Evolutionary conservation across 2,797 vertebrate species (phyloP), one percentile per base, ranked within the genome.

Genomic region (Sparus aurata): DNA sequence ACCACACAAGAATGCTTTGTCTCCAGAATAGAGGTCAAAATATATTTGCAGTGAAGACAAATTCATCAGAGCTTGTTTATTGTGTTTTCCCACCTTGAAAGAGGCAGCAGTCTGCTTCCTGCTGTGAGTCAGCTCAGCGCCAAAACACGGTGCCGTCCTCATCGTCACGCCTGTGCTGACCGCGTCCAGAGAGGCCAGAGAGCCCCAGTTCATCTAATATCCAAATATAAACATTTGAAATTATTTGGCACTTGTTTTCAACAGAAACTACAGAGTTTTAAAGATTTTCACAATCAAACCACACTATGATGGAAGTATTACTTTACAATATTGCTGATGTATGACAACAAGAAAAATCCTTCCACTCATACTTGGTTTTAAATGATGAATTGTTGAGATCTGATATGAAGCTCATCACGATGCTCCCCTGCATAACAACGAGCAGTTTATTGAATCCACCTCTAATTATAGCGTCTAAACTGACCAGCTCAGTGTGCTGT

Each of bases 401-500:
- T 27, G 17, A 49, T 43, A 41, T 38, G 57, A 8, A 72, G 59
- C 83, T 73, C 22, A 69, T 74, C 8, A 41, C 45, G 60, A 66
- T 46, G 34, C 63, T 77, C 30, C 60, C 43, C 17, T 83, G 75
- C 82, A 84, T 75, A 76, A 83, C 23, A 87, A 81, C 65, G 61
- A 80, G 77, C 69, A 66, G 63, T 87, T 88, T 77, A 82, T 72
- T 80, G 47, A 85, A 73, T 59, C 65, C 43, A 27, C 71, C 50
- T 89, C 77, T 91, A 84, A 90, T 89, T 85, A 84, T 80, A 89
- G 58, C 65, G 57, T 23, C 50, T 73, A 74, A 85, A 65, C 54
- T 74, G 87, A 60, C 85, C 80, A 20, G 59, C 76, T 77, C 65
- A 81, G 66, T 79, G 77, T 78, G 58, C 69, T 66, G 46, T 85